These are phyloP conservation scores for Sitobion miscanthi DNA, from an alignment of 1,140 invertebrate genomes.

Conservation along the genomic window DNA sequence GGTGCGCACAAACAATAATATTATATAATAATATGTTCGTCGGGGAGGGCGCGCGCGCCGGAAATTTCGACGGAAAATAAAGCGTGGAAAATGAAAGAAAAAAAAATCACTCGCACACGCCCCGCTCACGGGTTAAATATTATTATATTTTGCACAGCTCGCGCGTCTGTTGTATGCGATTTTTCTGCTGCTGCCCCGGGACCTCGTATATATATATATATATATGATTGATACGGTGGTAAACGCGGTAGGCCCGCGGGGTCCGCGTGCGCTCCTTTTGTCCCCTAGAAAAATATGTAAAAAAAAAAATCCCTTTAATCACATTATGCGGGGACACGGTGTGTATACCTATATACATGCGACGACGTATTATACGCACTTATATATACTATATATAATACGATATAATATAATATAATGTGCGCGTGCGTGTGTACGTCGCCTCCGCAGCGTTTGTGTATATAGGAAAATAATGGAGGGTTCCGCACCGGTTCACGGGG, in stretches of 20 bases:
- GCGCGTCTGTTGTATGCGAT: background rate
- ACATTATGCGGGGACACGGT: background rate
- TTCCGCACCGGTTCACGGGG: conserved; percentile 50
- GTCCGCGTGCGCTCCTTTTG: conserved; percentile 15
- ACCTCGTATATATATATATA: background rate
- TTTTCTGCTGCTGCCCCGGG: background rate
- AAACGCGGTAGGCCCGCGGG: background rate
- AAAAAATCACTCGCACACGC: background rate
- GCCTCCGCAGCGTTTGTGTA: background rate
- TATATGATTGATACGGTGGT: background rate
- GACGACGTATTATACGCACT: background rate
- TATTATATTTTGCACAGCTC: background rate
- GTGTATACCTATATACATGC: background rate
- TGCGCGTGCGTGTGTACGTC: background rate
- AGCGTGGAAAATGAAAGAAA: background rate
- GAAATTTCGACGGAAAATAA: background rate
- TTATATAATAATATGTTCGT: background rate
- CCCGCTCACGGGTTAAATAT: background rate
- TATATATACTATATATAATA: background rate
- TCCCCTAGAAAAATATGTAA: background rate
- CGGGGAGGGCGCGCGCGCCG: background rate
- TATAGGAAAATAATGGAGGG: conserved; percentile 48
- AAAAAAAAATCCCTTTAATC: conserved; percentile 43
- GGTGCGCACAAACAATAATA: background rate
- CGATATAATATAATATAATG: background rate